phyloP scores from a whole-genome alignment of 2,113 vertebrate genomes.

The Rhinoderma darwinii region DNA sequence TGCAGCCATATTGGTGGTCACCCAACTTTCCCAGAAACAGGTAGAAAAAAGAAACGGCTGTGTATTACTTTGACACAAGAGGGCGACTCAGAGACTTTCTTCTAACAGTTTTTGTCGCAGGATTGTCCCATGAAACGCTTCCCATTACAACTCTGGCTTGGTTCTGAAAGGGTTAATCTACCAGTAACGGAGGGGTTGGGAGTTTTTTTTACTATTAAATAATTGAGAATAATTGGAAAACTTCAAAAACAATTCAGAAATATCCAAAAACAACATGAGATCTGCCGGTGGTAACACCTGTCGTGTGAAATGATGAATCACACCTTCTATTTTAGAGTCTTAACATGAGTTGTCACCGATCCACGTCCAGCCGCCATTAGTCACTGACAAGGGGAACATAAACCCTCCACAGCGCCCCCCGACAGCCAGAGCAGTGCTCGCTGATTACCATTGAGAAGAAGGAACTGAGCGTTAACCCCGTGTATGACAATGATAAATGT shows the following conservation, averaged over 20 bases:
- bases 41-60: no score
- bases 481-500: not conserved
- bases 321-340: not conserved
- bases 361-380: not conserved
- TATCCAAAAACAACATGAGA: not conserved
- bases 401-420: not conserved
- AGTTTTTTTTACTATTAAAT: not conserved
- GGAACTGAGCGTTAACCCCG: not conserved
- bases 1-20: no score
- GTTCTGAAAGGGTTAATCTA: not conserved
- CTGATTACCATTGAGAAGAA: no score
- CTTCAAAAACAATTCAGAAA: not conserved
- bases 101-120: no score
- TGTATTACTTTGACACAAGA: no score
- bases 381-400: not conserved
- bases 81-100: no score
- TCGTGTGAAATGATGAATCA: conserved; percentile 16
- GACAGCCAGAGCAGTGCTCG: no score
- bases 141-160: no score
- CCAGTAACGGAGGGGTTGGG: not conserved
- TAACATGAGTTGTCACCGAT: not conserved
- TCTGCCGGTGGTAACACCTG: not conserved
- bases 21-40: no score
- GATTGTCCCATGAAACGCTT: no score
- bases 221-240: not conserved